Percentiles rank a stretch among this genome's conserved stretches.
These are phyloP conservation scores for Macrophya alboannulata DNA, from an alignment of 2,888 invertebrate genomes.

Conservation along the genomic window DNA sequence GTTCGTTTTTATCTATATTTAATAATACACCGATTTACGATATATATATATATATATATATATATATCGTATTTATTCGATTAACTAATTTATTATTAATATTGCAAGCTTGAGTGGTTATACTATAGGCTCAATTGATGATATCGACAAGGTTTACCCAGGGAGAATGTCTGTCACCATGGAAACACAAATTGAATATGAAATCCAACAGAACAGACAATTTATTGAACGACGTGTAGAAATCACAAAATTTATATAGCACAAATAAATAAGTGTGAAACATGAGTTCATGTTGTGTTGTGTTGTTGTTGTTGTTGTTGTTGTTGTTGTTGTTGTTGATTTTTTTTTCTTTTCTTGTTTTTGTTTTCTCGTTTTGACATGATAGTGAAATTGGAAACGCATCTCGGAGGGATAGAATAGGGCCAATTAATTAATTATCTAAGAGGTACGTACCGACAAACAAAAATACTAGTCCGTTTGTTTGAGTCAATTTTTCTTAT, in stretches of 20 bases:
- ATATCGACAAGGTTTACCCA: slow-evolving; percentile 23
- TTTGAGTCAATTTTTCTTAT: slow-evolving; percentile 15
- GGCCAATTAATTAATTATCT: slow-evolving; percentile 51
- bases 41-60: too few species aligned
- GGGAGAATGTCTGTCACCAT: slow-evolving; percentile 9
- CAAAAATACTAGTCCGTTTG: slow-evolving; percentile 50
- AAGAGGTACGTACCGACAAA: slow-evolving; percentile 49
- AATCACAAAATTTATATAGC: slow-evolving; percentile 43
- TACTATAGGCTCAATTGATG: slow-evolving; percentile 1
- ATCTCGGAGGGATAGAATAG: slow-evolving; percentile 52
- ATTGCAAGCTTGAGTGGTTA: neutral
- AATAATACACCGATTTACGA: neutral
- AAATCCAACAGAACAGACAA: slow-evolving; percentile 47
- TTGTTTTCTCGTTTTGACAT: neutral
- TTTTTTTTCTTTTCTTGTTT: neutral
- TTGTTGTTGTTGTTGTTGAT: neutral
- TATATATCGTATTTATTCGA: neutral
- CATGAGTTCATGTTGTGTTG: slow-evolving; percentile 31
- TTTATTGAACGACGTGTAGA: slow-evolving; percentile 48
- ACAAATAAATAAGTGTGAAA: slow-evolving; percentile 44
- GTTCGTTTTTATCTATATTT: neutral
- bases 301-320: too few species aligned
- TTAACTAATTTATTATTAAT: neutral
- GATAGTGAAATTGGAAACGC: slow-evolving; percentile 44
- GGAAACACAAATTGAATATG: slow-evolving; percentile 35